Base-by-base conservation (phyloP, 2,888 invertebrate genomes). In the Ophion obscuratus region DNA sequence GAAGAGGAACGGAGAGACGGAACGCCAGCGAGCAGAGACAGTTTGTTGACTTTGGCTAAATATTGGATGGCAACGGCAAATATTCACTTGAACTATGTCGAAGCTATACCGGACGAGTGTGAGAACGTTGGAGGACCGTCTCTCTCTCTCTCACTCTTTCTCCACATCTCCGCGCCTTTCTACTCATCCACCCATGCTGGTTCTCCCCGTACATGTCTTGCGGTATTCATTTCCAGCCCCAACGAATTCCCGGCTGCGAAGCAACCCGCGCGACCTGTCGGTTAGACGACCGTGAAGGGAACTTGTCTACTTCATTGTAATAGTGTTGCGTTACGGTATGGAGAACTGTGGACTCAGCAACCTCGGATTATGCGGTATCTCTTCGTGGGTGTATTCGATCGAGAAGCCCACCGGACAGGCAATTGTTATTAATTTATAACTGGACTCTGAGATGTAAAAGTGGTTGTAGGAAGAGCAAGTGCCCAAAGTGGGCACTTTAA, bases 1-100 rank as follows among this genome's bases (percentile, higher is more conserved):
- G 87, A 89, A 87, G 88, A 83, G 88, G 88, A 87, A 89, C 20
- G 81, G 59, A 74, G 84, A 76, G 83, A 74, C 59, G 44, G 74
- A 47, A 81, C 61, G 85, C 86, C 87, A 71, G 77, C 86, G 76
- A 87, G 85, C 85, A 81, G 53, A 53, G 84, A 84, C 84, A 83
- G 90, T 91, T 90, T 92, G 93, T 93, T 92, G 92, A 92, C 92
- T 92, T 92, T 92, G 88, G 89, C 91, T 92, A 92, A 93, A 93
- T 93, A 93, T 93, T 93, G 91, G 90, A 92, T 91, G 91, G 90
- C 92, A 91, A 91, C 90, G 90, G 92, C 91, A 92, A 93, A 93
- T 93, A 92, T 92, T 91, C 92, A 89, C 91, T 91, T 88, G 89
- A 92, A 91, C 91, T 91, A 90, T 90, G 89, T 88, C 70, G 70